A percentile compares a stretch with the other conserved stretches of the same genome.
Evolutionary conservation across 2,888 invertebrate species (phyloP).

Genomic region (Noctua pronuba): DNA sequence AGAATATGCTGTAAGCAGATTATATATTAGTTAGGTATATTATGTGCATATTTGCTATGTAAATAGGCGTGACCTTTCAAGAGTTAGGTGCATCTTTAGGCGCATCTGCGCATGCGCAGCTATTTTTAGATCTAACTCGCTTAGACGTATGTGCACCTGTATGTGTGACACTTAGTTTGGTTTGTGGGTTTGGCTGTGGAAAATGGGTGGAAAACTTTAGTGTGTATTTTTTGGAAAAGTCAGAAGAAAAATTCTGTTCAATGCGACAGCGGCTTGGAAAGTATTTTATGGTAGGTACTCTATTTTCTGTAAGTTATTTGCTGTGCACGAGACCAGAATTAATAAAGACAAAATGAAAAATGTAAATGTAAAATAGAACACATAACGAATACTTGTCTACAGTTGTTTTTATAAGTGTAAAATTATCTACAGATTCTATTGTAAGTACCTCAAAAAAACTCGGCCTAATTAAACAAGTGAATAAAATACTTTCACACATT

Average conservation of each 20-base stretch:
- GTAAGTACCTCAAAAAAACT: not conserved
- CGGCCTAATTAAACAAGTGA: not conserved
- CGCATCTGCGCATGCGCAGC: conserved; percentile 78
- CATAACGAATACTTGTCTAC: not conserved
- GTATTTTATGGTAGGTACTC: not conserved
- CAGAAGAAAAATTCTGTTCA: not conserved
- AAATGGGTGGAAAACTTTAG: conserved; percentile 31
- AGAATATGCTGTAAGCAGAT: conserved; percentile 49
- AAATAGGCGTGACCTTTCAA: conserved; percentile 74
- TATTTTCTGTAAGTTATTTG: not conserved
- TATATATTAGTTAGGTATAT: conserved; percentile 53
- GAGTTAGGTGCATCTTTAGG: conserved; percentile 70
- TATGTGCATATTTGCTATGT: conserved; percentile 65
- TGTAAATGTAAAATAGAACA: not conserved
- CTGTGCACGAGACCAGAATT: not conserved
- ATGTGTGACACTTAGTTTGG: conserved; percentile 30
- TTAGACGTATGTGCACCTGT: conserved; percentile 66
- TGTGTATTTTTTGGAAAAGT: not conserved
- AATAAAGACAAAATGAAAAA: not conserved
- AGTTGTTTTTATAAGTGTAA: not conserved
- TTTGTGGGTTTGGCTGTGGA: conserved; percentile 38
- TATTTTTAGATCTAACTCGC: conserved; percentile 79
- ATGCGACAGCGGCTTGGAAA: not conserved
- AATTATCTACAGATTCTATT: not conserved
- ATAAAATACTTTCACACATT: conserved; percentile 27